Base-by-base conservation (phyloP, 2,797 vertebrate genomes). In the Craterocephalus amniculus region DNA sequence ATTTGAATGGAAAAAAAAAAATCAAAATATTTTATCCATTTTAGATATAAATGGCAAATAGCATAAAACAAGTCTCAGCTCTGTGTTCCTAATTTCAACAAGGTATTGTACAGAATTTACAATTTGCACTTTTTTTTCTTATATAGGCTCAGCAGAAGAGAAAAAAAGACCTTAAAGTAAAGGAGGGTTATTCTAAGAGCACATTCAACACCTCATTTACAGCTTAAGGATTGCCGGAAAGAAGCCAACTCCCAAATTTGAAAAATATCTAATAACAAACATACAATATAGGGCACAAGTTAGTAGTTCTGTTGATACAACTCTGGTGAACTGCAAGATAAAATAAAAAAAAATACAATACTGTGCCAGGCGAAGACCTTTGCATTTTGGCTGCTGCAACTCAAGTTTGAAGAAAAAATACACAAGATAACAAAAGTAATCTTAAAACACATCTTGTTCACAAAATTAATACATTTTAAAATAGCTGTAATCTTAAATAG, bases 81-180 rank as follows among this genome's bases (percentile, higher is more conserved):
- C 80, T 90, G 90, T 87, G 92, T 88, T 92, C 85, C 92, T 90
- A 87, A 90, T 78, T 92, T 85, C 85, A 80, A 91, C 90, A 90
- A 92, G 91, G 89, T 95, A 72, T 93, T 91, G 91, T 95, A 96
- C 94, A 96, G 78, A 93, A 95, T 96, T 95, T 95, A 96, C 94
- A 96, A 35, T 89, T 91, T 86, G 81, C 89, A 88, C 71, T 45
- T 22, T 80, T 70, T 32, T 73, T 76, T 66, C 75, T 77, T 79
- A 87, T 78, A 59, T 85, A 77, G 84, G 78, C 12, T 80, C 83
- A 88, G 82, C 71, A 85, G 81, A 88, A 77, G 58, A 82, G 74
- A 74, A 59, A 81, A 59, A 81, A 66, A 79, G 52, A 66, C 9
- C 58, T 55, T 76, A 74, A 83, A 87, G 67, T 81, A 81, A 83